Percentiles rank a stretch among this genome's conserved stretches.
Evolutionary conservation across 1,140 invertebrate species (phyloP).

Genomic region (Lucilia cuprina): DNA sequence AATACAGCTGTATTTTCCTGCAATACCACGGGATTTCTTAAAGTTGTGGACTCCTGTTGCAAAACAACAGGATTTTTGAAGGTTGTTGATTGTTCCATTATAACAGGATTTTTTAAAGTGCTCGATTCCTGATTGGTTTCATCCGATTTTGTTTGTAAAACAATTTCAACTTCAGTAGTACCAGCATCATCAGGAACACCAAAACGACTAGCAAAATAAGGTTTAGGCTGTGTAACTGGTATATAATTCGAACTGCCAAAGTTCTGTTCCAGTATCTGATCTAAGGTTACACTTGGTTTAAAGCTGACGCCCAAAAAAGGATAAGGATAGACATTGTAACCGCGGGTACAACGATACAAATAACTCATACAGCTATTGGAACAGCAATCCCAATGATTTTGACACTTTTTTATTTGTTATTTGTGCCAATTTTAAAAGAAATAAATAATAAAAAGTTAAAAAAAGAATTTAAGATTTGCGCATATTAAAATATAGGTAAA

Average conservation of each 20-base stretch:
- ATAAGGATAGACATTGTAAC: conserved; percentile 19
- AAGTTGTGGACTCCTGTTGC: conserved; percentile 8
- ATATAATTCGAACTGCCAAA: background rate
- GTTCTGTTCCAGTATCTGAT: conserved; percentile 8
- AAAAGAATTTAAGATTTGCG: too few relatives aligned
- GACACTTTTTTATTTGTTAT: conserved; percentile 44
- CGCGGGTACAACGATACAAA: conserved; percentile 41
- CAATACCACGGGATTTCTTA: background rate
- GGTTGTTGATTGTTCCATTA: background rate
- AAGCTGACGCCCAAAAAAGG: background rate
- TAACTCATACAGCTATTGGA: conserved; percentile 56
- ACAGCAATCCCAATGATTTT: conserved; percentile 53
- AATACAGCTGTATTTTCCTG: background rate
- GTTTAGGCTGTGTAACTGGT: background rate
- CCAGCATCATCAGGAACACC: background rate
- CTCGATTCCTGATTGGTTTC: background rate
- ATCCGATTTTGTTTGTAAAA: conserved; percentile 14
- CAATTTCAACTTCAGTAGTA: background rate
- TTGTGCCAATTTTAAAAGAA: too few relatives aligned
- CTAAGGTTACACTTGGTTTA: conserved; percentile 15
- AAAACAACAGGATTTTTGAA: conserved; percentile 6
- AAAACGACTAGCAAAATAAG: background rate
- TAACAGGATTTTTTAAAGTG: background rate
- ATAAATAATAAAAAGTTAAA: too few relatives aligned
- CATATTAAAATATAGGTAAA: too few relatives aligned